These are phyloP conservation scores for Tapera naevia DNA, from an alignment of 2,797 vertebrate genomes.

Conservation along the genomic window DNA sequence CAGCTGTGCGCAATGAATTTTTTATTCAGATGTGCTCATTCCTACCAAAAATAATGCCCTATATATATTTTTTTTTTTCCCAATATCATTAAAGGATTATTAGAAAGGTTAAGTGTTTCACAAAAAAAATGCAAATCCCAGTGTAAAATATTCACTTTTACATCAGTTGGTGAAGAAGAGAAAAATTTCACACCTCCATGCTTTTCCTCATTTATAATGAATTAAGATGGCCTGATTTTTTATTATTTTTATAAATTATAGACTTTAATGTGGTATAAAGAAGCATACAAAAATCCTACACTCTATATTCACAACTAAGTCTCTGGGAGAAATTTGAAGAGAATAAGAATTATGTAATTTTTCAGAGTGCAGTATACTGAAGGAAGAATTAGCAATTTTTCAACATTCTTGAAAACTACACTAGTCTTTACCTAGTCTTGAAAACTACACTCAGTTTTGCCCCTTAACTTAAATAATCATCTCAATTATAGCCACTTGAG, in stretches of 20 bases:
- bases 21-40: background rate
- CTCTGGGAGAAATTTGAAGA: background rate
- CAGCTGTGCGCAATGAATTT: background rate
- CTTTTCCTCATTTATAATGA: background rate
- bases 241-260: background rate
- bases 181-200: background rate
- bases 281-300: background rate
- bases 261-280: background rate
- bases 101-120: background rate
- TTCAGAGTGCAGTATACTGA: background rate
- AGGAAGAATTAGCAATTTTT: background rate
- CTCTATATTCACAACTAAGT: background rate
- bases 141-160: background rate
- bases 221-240: background rate
- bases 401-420: background rate
- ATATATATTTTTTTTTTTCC: background rate
- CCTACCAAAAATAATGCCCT: background rate
- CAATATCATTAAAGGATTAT: background rate
- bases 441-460: background rate
- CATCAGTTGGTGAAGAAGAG: background rate
- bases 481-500: background rate
- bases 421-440: background rate
- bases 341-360: background rate
- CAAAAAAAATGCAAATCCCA: background rate
- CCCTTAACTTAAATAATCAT: background rate